These are phyloP conservation scores for Clarias batrachus DNA, from an alignment of 2,113 vertebrate species.

Conservation along the genomic window DNA sequence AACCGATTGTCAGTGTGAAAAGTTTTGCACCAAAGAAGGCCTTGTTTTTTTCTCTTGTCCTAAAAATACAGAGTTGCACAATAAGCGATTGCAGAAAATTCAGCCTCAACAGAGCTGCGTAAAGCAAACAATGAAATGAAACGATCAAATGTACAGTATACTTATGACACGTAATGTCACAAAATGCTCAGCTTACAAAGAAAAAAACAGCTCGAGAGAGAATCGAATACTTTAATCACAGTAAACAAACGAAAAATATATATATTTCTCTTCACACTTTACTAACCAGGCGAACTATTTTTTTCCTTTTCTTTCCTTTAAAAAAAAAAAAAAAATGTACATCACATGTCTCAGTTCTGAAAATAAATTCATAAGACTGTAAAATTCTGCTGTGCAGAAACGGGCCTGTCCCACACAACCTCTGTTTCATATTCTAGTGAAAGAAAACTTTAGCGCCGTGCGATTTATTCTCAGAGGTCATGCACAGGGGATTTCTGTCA, in stretches of 20 bases:
- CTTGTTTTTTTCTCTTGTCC: conserved; percentile 1
- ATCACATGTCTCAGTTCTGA: conserved; percentile 7
- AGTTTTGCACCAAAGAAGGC: not conserved
- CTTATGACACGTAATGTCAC: not conserved
- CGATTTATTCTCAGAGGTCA: conserved; percentile 56
- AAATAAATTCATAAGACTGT: conserved; percentile 25
- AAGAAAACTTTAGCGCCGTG: conserved; percentile 65
- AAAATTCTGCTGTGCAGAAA: not conserved
- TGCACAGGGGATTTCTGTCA: conserved; percentile 44
- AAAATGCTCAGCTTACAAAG: not conserved
- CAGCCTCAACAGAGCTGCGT: not conserved
- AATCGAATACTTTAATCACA: not conserved
- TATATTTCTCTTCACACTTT: not conserved
- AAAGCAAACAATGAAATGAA: not conserved
- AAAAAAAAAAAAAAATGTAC: too few relatives aligned
- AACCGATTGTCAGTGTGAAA: not conserved
- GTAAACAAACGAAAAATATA: not conserved
- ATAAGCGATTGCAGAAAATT: conserved; percentile 13
- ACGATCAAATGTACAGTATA: not conserved
- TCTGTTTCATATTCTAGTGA: conserved; percentile 65
- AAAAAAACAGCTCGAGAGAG: not conserved
- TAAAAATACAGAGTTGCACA: conserved; percentile 45
- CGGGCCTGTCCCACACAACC: conserved; percentile 1
- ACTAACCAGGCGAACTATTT: not conserved
- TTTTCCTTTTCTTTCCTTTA: not conserved